A percentile compares a stretch with the other conserved stretches of the same genome.
Conservation (phyloP, 53 echinoderm and acorn worm species). For the Arbacia lixula region DNA sequence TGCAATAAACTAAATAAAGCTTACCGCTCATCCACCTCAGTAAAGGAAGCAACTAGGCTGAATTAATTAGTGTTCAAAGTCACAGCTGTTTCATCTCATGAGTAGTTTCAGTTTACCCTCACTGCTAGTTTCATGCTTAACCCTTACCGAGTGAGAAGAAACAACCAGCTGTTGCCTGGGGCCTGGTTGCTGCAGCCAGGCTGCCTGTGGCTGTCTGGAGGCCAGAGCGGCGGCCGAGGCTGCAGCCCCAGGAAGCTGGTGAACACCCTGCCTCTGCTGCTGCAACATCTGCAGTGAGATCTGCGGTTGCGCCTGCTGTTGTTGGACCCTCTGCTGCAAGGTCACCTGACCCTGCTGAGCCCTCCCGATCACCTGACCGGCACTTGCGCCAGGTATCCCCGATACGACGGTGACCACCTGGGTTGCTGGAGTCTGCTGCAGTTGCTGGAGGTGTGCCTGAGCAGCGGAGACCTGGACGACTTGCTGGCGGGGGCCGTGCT, state of each 20-base stretch:
- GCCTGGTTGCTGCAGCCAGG: conserved; percentile 29
- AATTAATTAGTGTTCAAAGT: too few species aligned
- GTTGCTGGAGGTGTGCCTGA: neutral
- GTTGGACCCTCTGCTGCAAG: conserved; percentile 24
- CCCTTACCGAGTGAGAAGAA: neutral
- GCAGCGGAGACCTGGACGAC: neutral
- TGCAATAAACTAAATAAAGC: too few species aligned
- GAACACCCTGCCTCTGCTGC: conserved; percentile 43
- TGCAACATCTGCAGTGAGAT: conserved; percentile 31
- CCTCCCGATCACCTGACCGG: conserved; percentile 1
- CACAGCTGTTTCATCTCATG: too few species aligned
- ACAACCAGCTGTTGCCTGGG: conserved; percentile 1
- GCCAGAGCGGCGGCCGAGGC: conserved; percentile 50
- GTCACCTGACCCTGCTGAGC: conserved; percentile 4
- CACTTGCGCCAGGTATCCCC: neutral
- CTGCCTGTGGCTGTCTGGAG: conserved; percentile 6
- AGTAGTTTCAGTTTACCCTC: too few species aligned
- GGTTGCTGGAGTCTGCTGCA: neutral
- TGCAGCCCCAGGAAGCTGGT: conserved; percentile 52
- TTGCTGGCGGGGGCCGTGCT: conserved; percentile 29
- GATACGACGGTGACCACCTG: neutral
- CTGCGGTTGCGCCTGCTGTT: conserved; percentile 32
- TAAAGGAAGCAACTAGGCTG: too few species aligned
- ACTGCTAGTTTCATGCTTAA: too few species aligned
- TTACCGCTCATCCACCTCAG: too few species aligned